phyloP scores from a whole-genome alignment of 1,140 invertebrate genomes.

The Drosophila gunungcola region DNA sequence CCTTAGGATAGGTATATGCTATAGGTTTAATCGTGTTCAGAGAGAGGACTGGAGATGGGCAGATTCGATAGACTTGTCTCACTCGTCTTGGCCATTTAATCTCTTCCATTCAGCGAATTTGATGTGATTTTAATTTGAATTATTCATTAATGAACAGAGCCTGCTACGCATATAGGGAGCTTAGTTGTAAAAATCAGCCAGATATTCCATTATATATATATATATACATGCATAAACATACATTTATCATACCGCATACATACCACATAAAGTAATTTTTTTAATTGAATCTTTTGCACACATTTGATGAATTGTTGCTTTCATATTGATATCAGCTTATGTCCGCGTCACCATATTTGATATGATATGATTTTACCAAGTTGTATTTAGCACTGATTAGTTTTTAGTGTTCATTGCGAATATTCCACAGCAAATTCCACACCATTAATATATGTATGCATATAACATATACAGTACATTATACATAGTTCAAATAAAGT shows the following conservation, averaged over 20 bases:
- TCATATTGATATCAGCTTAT: conserved; percentile 77
- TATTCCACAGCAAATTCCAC: conserved; percentile 47
- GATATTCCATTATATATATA: conserved; percentile 43
- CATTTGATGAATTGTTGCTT: conserved; percentile 72
- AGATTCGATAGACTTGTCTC: conserved; percentile 12
- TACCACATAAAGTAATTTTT: conserved; percentile 38
- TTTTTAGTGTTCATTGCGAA: conserved; percentile 55
- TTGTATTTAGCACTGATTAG: conserved; percentile 83
- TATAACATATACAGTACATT: conserved; percentile 16
- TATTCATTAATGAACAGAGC: conserved; percentile 21
- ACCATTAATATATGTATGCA: conserved; percentile 23
- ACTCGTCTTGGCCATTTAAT: conserved; percentile 43
- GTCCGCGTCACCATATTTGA: conserved; percentile 44
- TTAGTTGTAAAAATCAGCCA: conserved; percentile 27
- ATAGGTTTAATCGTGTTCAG: conserved; percentile 17
- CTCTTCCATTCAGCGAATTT: conserved; percentile 54
- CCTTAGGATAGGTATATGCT: not conserved
- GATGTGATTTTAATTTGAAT: conserved; percentile 56
- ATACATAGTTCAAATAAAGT: conserved; percentile 51
- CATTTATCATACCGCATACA: conserved; percentile 26
- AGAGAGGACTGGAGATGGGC: conserved; percentile 5
- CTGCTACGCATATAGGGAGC: conserved; percentile 8
- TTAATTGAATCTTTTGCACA: conserved; percentile 48
- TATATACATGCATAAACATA: conserved; percentile 33
- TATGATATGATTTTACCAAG: conserved; percentile 58